Conservation (phyloP, 2,888 invertebrate species). For the Nemapogon koenigi region DNA sequence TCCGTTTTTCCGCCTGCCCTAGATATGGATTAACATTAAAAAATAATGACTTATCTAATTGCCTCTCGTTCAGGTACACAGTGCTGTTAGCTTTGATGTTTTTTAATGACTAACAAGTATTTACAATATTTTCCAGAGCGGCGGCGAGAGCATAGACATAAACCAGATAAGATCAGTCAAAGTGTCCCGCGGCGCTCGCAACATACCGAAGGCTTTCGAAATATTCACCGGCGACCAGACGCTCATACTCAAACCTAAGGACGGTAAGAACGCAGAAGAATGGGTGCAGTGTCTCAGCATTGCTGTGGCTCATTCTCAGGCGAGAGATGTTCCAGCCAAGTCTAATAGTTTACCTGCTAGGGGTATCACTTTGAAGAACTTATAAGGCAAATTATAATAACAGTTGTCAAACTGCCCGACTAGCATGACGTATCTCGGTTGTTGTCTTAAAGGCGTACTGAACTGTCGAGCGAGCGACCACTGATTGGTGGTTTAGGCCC, state of each 20-base stretch:
- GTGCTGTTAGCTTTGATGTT: no score
- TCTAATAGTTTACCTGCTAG: constrained; percentile 57
- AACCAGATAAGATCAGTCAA: constrained; percentile 95
- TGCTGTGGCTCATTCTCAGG: constrained; percentile 87
- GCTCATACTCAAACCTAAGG: constrained; percentile 91
- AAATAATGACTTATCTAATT: no score
- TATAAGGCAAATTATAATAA: constrained; percentile 27
- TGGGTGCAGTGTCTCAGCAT: constrained; percentile 96
- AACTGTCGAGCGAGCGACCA: no score
- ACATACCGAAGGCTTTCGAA: constrained; percentile 95
- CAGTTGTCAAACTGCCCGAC: no score
- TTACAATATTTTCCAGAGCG: constrained; percentile 81
- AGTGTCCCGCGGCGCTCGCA: constrained; percentile 87
- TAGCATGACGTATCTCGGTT: no score
- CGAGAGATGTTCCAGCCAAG: constrained; percentile 61
- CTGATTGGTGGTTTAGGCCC: no score
- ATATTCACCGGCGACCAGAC: constrained; percentile 95
- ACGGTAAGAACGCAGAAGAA: constrained; percentile 93
- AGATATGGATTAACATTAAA: no score
- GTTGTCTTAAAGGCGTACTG: no score
- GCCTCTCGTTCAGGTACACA: no score
- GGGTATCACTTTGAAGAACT: constrained; percentile 55
- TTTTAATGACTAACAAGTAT: no score
- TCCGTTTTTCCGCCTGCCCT: no score
- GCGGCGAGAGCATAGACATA: constrained; percentile 86